A percentile compares a stretch with the other conserved stretches of the same genome.
Evolutionary conservation across 2,113 vertebrate genomes (phyloP).

Genomic region (Oreochromis aureus): DNA sequence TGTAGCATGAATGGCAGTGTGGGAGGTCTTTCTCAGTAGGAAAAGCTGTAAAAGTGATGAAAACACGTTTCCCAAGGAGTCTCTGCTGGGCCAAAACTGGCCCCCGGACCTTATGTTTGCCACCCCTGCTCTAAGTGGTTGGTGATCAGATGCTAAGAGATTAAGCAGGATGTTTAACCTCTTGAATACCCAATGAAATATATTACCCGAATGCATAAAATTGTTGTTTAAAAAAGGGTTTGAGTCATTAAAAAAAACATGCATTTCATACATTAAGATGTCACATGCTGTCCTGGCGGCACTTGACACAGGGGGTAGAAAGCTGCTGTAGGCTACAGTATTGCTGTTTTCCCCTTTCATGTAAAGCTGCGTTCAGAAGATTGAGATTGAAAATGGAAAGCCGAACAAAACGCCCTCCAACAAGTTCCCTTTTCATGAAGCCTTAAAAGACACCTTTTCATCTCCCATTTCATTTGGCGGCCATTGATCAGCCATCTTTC

Average conservation of each 20-base stretch:
- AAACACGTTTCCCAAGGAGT: not conserved
- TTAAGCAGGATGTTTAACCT: not conserved
- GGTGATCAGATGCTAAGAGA: not conserved
- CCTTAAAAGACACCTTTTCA: slow-evolving; percentile 63
- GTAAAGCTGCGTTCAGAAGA: slow-evolving; percentile 10
- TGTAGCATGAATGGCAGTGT: not conserved
- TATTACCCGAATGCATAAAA: not conserved
- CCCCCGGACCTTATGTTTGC: not conserved
- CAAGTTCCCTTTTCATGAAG: slow-evolving; percentile 50
- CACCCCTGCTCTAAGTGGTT: not conserved
- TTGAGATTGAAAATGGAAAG: slow-evolving; percentile 55
- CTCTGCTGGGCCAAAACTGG: not conserved
- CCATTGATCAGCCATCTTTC: slow-evolving; percentile 60
- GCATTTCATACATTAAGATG: not conserved
- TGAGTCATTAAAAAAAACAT: not conserved
- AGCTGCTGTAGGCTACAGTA: slow-evolving; percentile 20
- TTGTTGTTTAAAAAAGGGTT: not conserved
- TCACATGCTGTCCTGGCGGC: not conserved
- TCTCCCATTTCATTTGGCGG: slow-evolving; percentile 42
- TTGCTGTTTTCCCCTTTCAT: slow-evolving; percentile 28
- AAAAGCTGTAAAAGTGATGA: not conserved
- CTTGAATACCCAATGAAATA: not conserved
- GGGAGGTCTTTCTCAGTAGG: not conserved
- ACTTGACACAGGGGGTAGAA: slow-evolving; percentile 20
- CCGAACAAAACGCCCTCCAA: slow-evolving; percentile 46